Evolutionary conservation across 2,888 invertebrate species (phyloP).

Genomic region (Napeogenes sylphis): DNA sequence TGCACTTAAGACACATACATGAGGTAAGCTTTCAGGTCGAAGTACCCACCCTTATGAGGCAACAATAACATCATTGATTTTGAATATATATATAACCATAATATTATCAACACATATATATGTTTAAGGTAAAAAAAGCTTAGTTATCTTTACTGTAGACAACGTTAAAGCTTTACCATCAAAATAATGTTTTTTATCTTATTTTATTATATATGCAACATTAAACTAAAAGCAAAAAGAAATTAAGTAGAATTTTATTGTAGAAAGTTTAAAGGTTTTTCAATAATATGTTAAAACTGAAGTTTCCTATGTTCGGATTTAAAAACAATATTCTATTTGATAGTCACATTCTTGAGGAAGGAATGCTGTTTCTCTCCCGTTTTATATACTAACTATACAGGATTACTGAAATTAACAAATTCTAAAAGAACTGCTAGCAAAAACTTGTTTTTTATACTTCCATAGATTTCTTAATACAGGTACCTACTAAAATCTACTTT

Average conservation of each 20-base stretch:
- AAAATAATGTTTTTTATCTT: background rate
- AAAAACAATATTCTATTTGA: background rate
- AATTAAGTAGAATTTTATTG: slow-evolving; percentile 12
- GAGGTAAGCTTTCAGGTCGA: no score
- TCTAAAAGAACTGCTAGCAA: background rate
- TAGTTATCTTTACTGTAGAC: background rate
- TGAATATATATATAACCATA: no score
- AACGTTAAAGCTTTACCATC: background rate
- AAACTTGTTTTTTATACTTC: no score
- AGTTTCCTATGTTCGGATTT: slow-evolving; percentile 8
- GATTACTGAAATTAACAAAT: background rate
- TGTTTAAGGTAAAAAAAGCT: background rate
- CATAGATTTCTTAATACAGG: no score
- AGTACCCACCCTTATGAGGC: no score
- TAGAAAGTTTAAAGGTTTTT: slow-evolving; percentile 18
- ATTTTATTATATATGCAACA: slow-evolving; percentile 1
- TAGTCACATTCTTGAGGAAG: background rate
- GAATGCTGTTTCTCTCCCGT: no score
- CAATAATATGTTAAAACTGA: slow-evolving; percentile 13
- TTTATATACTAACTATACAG: background rate
- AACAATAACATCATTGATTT: no score
- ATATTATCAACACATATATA: no score
- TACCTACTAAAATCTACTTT: background rate
- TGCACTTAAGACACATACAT: no score
- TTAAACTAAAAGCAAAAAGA: slow-evolving; percentile 22